These are phyloP conservation scores for Tricholauxania praeusta DNA, from an alignment of 2,888 invertebrate genomes.

Conservation along the genomic window DNA sequence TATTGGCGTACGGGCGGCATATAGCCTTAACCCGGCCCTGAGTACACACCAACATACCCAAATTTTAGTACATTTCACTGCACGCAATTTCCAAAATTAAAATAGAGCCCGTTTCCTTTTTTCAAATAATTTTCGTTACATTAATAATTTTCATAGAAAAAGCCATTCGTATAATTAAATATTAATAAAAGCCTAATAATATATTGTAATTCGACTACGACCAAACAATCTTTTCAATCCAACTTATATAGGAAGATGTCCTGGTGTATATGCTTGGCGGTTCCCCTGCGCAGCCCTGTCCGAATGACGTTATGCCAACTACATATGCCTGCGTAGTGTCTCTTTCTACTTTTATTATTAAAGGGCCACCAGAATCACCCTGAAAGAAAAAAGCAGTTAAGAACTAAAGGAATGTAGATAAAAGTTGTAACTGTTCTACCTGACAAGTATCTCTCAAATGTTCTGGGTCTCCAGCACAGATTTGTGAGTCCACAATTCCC, in stretches of 20 bases:
- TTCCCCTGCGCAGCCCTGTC: constrained; percentile 56
- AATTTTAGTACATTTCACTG: too few species aligned
- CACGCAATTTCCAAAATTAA: too few species aligned
- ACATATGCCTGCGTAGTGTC: constrained; percentile 41
- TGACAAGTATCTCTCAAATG: constrained; percentile 46
- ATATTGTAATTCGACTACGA: constrained; percentile 37
- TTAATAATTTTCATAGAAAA: too few species aligned
- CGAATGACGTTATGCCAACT: constrained; percentile 51
- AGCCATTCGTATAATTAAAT: too few species aligned
- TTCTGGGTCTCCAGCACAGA: constrained; percentile 48
- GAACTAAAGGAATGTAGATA: too few species aligned
- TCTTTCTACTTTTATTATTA: constrained; percentile 45
- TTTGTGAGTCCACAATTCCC: constrained; percentile 42
- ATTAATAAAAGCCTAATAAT: too few species aligned
- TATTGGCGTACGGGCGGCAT: too few species aligned
- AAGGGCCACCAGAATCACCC: constrained; percentile 50
- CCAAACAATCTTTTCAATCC: constrained; percentile 60
- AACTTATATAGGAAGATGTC: constrained; percentile 56
- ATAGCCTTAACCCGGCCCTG: too few species aligned
- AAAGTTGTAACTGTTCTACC: constrained; percentile 14
- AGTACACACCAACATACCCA: too few species aligned
- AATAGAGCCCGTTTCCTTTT: too few species aligned
- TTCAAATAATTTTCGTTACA: too few species aligned
- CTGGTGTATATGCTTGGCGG: constrained; percentile 59
- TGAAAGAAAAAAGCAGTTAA: constrained; percentile 6